Percentiles rank a stretch among this genome's conserved stretches.
Conservation (phyloP, 23 tunicate species). For the Ciona savignyi region DNA sequence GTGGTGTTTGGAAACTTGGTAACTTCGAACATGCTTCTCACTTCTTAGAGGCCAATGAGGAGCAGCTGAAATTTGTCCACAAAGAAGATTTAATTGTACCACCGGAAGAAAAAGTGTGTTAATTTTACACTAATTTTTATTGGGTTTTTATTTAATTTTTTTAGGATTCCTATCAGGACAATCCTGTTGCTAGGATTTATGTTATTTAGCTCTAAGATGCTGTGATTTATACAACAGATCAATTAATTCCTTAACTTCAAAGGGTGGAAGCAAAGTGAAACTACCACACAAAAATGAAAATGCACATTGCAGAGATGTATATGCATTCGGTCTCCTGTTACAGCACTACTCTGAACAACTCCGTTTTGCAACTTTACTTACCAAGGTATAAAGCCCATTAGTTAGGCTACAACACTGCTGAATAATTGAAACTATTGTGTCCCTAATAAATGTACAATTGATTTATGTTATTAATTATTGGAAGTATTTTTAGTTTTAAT, state of each 20-base stretch:
- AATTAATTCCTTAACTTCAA: too few species aligned
- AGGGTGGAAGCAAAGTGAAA: slow-evolving; percentile 6
- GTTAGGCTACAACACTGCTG: neutral
- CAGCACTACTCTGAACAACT: slow-evolving; percentile 43
- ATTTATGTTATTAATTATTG: neutral
- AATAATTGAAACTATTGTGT: neutral
- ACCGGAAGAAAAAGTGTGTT: slow-evolving; percentile 57
- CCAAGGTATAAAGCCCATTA: too few species aligned
- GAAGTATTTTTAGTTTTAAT: too few species aligned
- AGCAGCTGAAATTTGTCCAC: slow-evolving; percentile 9
- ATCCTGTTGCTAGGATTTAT: too few species aligned
- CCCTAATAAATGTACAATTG: neutral
- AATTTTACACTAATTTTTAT: too few species aligned
- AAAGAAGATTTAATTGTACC: slow-evolving; percentile 11
- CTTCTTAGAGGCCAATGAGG: slow-evolving; percentile 47
- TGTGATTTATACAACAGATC: too few species aligned
- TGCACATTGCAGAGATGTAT: slow-evolving; percentile 71
- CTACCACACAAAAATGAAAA: slow-evolving; percentile 21
- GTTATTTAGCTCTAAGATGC: too few species aligned
- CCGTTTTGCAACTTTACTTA: slow-evolving; percentile 31
- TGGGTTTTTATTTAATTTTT: too few species aligned
- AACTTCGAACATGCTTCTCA: slow-evolving; percentile 69
- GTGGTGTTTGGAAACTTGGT: slow-evolving; percentile 73
- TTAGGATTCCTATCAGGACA: too few species aligned
- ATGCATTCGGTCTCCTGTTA: slow-evolving; percentile 56